A percentile compares a stretch with the other conserved stretches of the same genome.
phyloP scores from a whole-genome alignment of 2,888 invertebrate genomes.

The Xestia xanthographa region DNA sequence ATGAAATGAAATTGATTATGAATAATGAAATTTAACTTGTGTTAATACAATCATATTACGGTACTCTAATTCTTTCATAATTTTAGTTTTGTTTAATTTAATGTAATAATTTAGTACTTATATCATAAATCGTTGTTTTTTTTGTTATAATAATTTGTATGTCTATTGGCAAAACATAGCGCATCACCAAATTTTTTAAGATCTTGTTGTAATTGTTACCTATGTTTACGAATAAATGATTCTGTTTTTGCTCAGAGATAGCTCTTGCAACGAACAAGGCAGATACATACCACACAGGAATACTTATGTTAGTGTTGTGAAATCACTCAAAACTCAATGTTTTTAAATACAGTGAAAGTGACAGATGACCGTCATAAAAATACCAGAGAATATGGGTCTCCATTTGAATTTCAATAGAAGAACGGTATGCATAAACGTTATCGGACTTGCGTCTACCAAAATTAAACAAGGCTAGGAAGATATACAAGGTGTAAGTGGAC shows the following conservation, averaged over 20 bases:
- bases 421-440: not conserved
- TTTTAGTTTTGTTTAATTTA: too few species aligned
- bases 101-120: too few species aligned
- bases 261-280: not conserved
- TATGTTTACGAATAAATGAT: too few species aligned
- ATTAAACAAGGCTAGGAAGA: not conserved
- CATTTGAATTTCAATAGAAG: constrained; percentile 9
- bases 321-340: not conserved
- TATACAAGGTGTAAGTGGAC: not conserved
- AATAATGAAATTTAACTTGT: too few species aligned
- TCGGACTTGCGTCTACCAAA: not conserved
- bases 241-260: not conserved
- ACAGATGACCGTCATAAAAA: constrained; percentile 25
- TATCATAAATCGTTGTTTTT: too few species aligned
- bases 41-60: too few species aligned
- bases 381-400: constrained; percentile 22
- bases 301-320: not conserved
- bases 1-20: too few species aligned
- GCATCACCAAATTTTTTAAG: too few species aligned
- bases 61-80: too few species aligned
- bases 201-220: too few species aligned
- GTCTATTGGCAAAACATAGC: too few species aligned
- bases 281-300: not conserved
- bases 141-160: too few species aligned
- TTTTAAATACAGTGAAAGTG: constrained; percentile 24